These are phyloP conservation scores for Ivindomyrus marchei DNA, from an alignment of 2,113 vertebrate species.

Conservation along the genomic window DNA sequence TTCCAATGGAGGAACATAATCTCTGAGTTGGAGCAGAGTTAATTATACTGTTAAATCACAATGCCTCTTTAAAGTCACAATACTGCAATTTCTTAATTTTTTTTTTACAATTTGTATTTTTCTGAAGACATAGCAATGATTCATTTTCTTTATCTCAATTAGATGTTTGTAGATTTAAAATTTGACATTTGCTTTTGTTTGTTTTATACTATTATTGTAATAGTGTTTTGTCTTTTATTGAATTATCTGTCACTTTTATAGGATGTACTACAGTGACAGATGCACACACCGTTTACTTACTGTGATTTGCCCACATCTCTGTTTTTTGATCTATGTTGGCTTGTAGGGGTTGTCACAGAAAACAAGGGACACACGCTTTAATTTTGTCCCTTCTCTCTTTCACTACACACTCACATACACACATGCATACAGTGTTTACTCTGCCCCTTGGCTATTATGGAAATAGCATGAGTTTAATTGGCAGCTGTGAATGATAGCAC, in stretches of 20 bases:
- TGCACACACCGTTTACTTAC: neutral
- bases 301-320: neutral
- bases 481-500: constrained; percentile 76
- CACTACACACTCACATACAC: constrained; percentile 26
- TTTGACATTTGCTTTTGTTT: neutral
- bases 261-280: neutral
- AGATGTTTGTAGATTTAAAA: neutral
- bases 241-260: neutral
- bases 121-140: neutral
- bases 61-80: neutral
- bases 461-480: constrained; percentile 77
- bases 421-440: constrained; percentile 52
- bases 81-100: neutral
- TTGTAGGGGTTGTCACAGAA: neutral
- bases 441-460: constrained; percentile 69
- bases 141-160: neutral
- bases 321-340: neutral
- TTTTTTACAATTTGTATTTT: neutral
- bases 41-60: neutral
- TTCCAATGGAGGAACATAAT: neutral
- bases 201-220: neutral
- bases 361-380: neutral
- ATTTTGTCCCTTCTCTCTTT: neutral
- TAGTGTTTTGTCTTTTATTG: neutral
- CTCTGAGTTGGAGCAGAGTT: neutral